A percentile compares a stretch with the other conserved stretches of the same genome.
phyloP scores from a whole-genome alignment of 2,113 vertebrate genomes.

The Dipodomys spectabilis region DNA sequence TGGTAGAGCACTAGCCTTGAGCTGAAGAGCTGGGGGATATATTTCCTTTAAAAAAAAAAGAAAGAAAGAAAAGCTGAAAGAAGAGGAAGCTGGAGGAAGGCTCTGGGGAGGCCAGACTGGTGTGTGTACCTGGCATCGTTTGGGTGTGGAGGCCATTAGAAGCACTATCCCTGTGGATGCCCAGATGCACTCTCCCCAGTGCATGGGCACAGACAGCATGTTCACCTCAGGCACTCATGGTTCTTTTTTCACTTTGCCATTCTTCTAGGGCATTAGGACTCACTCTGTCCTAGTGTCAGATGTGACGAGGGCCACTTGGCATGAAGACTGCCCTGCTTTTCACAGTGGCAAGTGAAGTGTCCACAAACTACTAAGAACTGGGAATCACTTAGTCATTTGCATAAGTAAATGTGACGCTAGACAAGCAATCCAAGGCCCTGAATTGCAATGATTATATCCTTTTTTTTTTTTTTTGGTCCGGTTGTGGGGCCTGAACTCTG shows the following conservation, averaged over 20 bases:
- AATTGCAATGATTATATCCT: background rate
- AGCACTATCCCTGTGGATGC: background rate
- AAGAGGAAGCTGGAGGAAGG: background rate
- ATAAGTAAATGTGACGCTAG: conserved; percentile 48
- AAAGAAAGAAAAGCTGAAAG: background rate
- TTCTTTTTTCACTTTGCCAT: background rate
- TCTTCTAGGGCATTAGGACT: background rate
- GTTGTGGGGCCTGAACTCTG: too few species aligned
- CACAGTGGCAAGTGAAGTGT: background rate
- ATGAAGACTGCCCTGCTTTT: background rate
- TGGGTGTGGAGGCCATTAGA: background rate
- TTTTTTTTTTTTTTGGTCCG: too few species aligned
- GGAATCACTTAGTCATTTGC: conserved; percentile 52
- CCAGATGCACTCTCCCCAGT: background rate
- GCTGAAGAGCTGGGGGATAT: too few species aligned
- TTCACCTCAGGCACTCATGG: background rate
- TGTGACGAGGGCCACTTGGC: background rate
- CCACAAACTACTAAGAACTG: background rate
- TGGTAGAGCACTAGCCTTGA: too few species aligned
- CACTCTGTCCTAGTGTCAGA: background rate
- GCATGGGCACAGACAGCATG: rapidly evolving
- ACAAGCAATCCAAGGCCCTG: background rate
- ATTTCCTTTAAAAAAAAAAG: too few species aligned
- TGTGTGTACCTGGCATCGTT: too few species aligned
- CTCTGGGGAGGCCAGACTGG: background rate